Evolutionary conservation across 1,140 invertebrate species (phyloP).

Genomic region (Drosophila rhopaloa): DNA sequence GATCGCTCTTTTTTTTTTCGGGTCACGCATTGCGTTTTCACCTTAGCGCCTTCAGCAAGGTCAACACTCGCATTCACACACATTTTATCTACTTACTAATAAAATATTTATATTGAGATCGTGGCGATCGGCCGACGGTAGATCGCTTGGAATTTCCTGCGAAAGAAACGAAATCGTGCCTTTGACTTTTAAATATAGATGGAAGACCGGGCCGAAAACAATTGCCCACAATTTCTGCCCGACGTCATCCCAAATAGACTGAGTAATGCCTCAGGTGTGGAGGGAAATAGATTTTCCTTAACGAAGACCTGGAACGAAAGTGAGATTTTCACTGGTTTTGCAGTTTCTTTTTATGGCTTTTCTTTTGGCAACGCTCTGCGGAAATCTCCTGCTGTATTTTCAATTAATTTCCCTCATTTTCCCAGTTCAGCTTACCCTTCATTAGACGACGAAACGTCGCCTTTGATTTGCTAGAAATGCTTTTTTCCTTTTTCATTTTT

Average conservation of each 20-base stretch:
- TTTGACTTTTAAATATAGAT: conserved; percentile 78
- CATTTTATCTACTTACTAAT: conserved; percentile 79
- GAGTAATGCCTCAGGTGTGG: conserved; percentile 46
- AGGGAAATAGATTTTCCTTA: conserved; percentile 36
- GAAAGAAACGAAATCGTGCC: conserved; percentile 51
- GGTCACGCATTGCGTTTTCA: conserved; percentile 54
- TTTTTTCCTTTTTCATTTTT: conserved; percentile 10
- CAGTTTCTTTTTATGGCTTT: conserved; percentile 4
- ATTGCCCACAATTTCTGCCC: conserved; percentile 37
- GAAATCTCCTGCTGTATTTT: conserved; percentile 65
- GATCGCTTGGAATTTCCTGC: conserved; percentile 64
- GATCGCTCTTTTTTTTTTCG: conserved; percentile 8
- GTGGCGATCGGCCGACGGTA: conserved; percentile 23
- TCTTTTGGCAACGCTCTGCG: conserved; percentile 67
- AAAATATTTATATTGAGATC: conserved; percentile 79
- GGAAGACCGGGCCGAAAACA: conserved; percentile 51
- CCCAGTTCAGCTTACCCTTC: conserved; percentile 31
- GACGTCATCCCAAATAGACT: conserved; percentile 50
- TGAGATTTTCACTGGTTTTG: conserved; percentile 10
- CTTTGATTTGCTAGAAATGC: conserved; percentile 71
- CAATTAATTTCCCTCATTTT: conserved; percentile 62
- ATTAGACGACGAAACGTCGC: conserved; percentile 66
- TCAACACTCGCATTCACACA: conserved; percentile 52
- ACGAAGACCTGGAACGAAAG: conserved; percentile 43
- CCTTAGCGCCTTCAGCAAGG: conserved; percentile 71